Evolutionary conservation across 2,797 vertebrate species (phyloP).

Genomic region (Phrynocephalus vlangalii): DNA sequence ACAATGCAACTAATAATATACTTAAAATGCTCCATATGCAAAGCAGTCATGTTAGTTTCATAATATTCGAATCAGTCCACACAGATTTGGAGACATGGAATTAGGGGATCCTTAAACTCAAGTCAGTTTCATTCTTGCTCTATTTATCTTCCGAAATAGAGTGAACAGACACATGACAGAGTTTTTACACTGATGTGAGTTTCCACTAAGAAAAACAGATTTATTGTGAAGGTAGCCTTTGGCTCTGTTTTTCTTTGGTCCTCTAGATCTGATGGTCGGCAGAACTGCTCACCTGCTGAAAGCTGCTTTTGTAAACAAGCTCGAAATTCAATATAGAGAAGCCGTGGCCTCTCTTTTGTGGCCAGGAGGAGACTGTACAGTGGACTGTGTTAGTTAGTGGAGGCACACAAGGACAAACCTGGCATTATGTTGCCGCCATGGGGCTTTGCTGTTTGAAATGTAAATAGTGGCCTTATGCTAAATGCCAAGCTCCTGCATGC

Average conservation of each 20-base stretch:
- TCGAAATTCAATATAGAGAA: conserved; percentile 39
- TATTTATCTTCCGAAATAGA: not conserved
- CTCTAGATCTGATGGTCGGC: conserved; percentile 10
- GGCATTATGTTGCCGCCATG: conserved; percentile 46
- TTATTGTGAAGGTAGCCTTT: not conserved
- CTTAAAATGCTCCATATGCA: too few species aligned
- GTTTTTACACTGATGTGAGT: not conserved
- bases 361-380: conserved; percentile 48
- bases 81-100: too few species aligned
- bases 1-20: too few species aligned
- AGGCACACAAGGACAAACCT: conserved; percentile 35
- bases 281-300: conserved; percentile 51
- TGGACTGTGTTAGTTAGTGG: conserved; percentile 52
- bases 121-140: too few species aligned
- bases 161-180: not conserved
- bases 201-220: not conserved
- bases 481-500: conserved; percentile 48
- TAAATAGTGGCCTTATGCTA: conserved; percentile 51
- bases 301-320: conserved; percentile 32
- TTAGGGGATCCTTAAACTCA: too few species aligned
- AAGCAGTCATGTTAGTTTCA: too few species aligned
- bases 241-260: not conserved
- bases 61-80: too few species aligned
- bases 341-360: conserved; percentile 42
- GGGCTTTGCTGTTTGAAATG: conserved; percentile 48